Evolutionary conservation across 2,797 vertebrate species (phyloP).

Genomic region (Varecia variegata): DNA sequence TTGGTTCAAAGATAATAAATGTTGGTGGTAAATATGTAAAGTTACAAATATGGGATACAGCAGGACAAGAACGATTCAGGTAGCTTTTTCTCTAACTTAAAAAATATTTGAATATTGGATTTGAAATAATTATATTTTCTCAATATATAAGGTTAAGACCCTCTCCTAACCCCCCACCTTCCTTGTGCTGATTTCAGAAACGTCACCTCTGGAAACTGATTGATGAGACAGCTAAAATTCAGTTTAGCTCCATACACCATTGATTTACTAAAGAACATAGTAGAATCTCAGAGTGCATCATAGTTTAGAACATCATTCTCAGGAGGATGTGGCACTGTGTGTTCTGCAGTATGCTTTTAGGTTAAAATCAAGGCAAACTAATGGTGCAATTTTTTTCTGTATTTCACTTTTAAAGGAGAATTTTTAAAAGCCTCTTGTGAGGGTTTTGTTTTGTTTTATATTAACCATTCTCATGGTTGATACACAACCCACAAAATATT

Average conservation of each 20-base stretch:
- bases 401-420: background rate
- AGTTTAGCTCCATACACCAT: background rate
- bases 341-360: background rate
- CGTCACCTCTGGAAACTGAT: background rate
- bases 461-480: background rate
- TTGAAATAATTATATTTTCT: conserved; percentile 4
- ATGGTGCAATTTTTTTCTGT: background rate
- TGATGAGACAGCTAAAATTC: background rate
- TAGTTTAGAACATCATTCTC: background rate
- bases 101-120: background rate
- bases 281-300: background rate
- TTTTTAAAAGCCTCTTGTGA: background rate
- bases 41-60: conserved; percentile 98
- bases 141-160: too few species aligned
- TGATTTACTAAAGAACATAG: background rate
- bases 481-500: background rate
- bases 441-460: background rate
- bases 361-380: background rate
- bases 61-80: conserved; percentile 95
- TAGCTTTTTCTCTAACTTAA: conserved; percentile 68
- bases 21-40: conserved; percentile 96
- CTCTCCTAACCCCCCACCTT: background rate
- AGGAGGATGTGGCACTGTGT: too few species aligned
- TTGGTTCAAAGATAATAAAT: conserved; percentile 91
- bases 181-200: background rate